These are phyloP conservation scores for Percina caprodes DNA, from an alignment of 2,113 vertebrate species.

Conservation along the genomic window DNA sequence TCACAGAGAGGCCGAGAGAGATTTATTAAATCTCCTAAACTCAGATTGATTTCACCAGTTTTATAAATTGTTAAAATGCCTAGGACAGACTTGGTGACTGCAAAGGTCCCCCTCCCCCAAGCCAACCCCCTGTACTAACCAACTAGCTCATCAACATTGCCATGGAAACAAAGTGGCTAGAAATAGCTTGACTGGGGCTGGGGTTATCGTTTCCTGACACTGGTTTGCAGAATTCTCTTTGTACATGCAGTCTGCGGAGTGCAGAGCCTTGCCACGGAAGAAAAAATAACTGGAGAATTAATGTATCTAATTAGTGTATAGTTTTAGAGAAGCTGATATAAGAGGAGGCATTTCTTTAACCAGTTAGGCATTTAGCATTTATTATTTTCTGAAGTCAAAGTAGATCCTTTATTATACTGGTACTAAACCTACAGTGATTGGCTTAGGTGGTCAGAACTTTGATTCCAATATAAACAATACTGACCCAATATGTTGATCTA, in stretches of 20 bases:
- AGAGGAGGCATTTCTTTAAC: background rate
- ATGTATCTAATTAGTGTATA: no score
- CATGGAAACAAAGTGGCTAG: slow-evolving; percentile 72
- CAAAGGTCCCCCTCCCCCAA: slow-evolving; percentile 11
- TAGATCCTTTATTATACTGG: background rate
- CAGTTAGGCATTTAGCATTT: background rate
- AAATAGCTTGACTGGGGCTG: slow-evolving; percentile 45
- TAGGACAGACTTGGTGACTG: slow-evolving; percentile 44
- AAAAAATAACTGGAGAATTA: no score
- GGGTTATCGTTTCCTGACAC: slow-evolving; percentile 32
- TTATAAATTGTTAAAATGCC: slow-evolving; percentile 93
- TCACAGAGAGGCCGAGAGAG: slow-evolving; percentile 71
- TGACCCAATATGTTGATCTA: background rate
- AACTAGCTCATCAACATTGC: slow-evolving; percentile 66
- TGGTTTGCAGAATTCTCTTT: slow-evolving; percentile 10
- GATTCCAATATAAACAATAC: background rate
- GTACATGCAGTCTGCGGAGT: background rate
- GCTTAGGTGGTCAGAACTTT: background rate
- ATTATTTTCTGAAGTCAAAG: background rate
- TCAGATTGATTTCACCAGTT: slow-evolving; percentile 89
- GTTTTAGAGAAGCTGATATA: background rate
- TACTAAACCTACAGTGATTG: background rate
- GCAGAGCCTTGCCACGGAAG: background rate
- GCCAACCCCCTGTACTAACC: slow-evolving; percentile 3
- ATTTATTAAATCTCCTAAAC: slow-evolving; percentile 89